Evolutionary conservation across 2,888 invertebrate genomes (phyloP), one percentile per base, ranked within the genome.

Genomic region (Diloba caeruleocephala): DNA sequence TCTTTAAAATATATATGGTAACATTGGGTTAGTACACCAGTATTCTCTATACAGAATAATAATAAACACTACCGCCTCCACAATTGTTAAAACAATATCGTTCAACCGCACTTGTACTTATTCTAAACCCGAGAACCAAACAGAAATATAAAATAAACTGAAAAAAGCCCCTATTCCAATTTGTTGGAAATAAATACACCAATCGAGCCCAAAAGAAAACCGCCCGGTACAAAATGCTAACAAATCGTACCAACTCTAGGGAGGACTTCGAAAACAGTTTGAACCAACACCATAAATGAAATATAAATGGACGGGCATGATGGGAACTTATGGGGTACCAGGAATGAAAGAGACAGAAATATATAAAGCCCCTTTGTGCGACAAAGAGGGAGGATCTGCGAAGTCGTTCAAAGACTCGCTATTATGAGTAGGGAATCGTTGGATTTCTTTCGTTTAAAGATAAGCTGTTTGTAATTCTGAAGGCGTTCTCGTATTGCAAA

Each of bases 251-350:
- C 50, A 69, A 58, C 61, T 63, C 53, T 42, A 25, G 64, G 60
- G 54, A 69, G 55, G 68, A 69, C 72, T 79, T 77, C 66, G 64
- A 72, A 78, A 76, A 78, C 76, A 74, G 74, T 79, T 78, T 72
- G 61, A 51, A 71, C 68, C 64, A 45, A 70, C 60, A 74, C 76
- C 76, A 76, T 79, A 75, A 79, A 78, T 76, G 76, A 78, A 74
- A 79, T 78, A 76, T 75, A 75, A 74, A 71, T 62, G 56, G 64
- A 67, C 55, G 52, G 44, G 36, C 26, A 57, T 67, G 60, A 71
- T 71, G 67, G 56, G 60, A 63, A 71, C 71, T 71, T 74, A 68
- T 66, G 51, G 45, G 21, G 21, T 52, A 50, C 25, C 41, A 34
- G 26, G 37, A 39, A 13, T 19, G 52, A 74, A 28, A 52, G 59